Base-by-base conservation (phyloP, 2,888 invertebrate species). In the Clusia tigrina region DNA sequence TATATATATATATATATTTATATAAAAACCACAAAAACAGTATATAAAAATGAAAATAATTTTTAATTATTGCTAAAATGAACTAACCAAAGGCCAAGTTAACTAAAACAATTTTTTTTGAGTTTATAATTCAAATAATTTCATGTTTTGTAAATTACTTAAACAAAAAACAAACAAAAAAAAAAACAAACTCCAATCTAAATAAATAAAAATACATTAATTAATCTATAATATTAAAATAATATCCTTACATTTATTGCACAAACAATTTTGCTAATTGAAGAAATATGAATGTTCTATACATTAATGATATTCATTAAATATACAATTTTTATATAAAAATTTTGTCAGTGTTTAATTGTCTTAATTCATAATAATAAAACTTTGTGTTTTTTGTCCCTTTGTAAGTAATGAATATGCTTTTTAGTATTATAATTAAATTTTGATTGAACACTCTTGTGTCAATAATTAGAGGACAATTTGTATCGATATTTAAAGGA, bases 31-130 rank as follows among this genome's bases (percentile, higher is more conserved):
- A n/a, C n/a, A n/a, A n/a, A n/a, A n/a, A n/a, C n/a, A n/a, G n/a
- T 55, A 26, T 76, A 69, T 69, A 67, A 65, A 64, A 64, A 60
- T 54, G 59, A 66, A 67, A 65, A 26, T n/a, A 67, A 63, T 63
- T 63, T 67, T 57, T 60, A 59, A 62, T 60, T 56, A 58, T 66
- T 76, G 78, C 75, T 75, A 77, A 58, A 73, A 81, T 81, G 72
- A 82, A 84, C 83, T 84, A 84, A 84, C 83, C 83, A 83, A 84
- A 84, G 84, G 83, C 83, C 83, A 84, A 84, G 83, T 84, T 84
- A 83, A 84, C 83, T 79, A 82, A 78, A 71, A 71, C 70, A 67
- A 71, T 48, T 48, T 42, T 42, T 42, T 6, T 32, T 42, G 3
- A 15, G 9, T 17, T 42, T 3, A 6, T 42, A 15, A 15, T 42